Base-by-base conservation (phyloP, 1,140 invertebrate species). In the Rhopalosiphum padi region DNA sequence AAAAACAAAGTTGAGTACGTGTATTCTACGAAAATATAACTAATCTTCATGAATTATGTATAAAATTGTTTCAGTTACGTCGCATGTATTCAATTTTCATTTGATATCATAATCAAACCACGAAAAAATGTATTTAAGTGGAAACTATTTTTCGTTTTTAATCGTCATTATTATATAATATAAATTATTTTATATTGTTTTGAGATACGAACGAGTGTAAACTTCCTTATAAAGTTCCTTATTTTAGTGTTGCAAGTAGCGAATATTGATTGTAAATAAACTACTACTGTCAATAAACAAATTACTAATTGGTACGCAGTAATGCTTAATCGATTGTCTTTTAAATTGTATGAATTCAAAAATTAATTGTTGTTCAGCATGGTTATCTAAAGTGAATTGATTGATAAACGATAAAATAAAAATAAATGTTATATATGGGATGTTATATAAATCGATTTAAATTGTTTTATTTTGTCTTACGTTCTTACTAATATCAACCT, bases 231-330 rank as follows among this genome's bases (percentile, higher is more conserved):
- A n/a, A 77, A n/a, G 21, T 51, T n/a, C n/a, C 30, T 15, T 30
- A 3, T 77, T 77, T 77, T 35, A 18, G 30, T 77, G n/a, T 68
- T 68, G 60, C 25, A 68, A 68, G 60, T 68, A 68, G 60, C n/a
- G 60, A n/a, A n/a, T 77, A n/a, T 77, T 77, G 60, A 77, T 77
- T 77, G 60, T 77, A 77, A 77, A 77, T 77, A 77, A 77, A 77
- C 60, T 35, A 77, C 60, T 35, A 77, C 60, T n/a, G 60, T 77
- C 60, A 77, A 77, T 77, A 77, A 77, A 77, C 30, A 77, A 77
- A 77, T 77, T 77, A 77, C 11, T 77, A n/a, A 77, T 77, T 77
- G 30, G 30, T 77, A n/a, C 60, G 60, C 30, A 18, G 30, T 77
- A 77, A 77, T 30, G 5, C 15, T 77, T 83, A 37, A 37, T 83